Evolutionary conservation across 2,888 invertebrate genomes (phyloP).

Genomic region (Leucoptera coffeella): DNA sequence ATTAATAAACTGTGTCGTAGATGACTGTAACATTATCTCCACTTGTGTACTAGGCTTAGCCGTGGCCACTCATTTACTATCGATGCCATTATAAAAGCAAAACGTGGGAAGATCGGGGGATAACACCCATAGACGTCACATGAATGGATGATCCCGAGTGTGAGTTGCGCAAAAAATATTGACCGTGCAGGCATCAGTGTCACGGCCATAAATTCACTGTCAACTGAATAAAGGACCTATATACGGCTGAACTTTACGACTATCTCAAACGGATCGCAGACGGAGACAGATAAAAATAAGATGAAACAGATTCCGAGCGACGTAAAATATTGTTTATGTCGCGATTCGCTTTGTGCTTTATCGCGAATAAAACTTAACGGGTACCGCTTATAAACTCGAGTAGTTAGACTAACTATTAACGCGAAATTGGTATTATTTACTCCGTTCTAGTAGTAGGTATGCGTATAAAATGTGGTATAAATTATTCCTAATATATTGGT

Average conservation of each 20-base stretch:
- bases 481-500: too few species aligned
- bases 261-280: constrained; percentile 7
- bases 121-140: constrained; percentile 8
- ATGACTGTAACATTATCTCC: too few species aligned
- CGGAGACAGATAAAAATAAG: constrained; percentile 28
- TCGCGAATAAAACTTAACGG: constrained; percentile 34
- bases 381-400: too few species aligned
- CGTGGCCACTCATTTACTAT: too few species aligned
- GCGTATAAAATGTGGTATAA: too few species aligned
- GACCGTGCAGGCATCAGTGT: constrained; percentile 13
- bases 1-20: too few species aligned
- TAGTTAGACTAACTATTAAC: too few species aligned
- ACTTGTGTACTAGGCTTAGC: too few species aligned
- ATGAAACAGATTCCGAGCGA: constrained; percentile 34
- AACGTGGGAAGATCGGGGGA: constrained; percentile 11
- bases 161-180: constrained; percentile 15
- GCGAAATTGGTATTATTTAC: too few species aligned
- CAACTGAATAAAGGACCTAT: constrained; percentile 16
- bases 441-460: too few species aligned
- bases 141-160: constrained; percentile 11
- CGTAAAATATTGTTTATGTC: constrained; percentile 48
- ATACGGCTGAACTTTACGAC: constrained; percentile 9
- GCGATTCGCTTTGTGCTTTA: constrained; percentile 35
- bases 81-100: too few species aligned
- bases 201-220: constrained; percentile 27